phyloP scores from a whole-genome alignment of 1,140 invertebrate species.

The Akabosia matsudoensis region DNA sequence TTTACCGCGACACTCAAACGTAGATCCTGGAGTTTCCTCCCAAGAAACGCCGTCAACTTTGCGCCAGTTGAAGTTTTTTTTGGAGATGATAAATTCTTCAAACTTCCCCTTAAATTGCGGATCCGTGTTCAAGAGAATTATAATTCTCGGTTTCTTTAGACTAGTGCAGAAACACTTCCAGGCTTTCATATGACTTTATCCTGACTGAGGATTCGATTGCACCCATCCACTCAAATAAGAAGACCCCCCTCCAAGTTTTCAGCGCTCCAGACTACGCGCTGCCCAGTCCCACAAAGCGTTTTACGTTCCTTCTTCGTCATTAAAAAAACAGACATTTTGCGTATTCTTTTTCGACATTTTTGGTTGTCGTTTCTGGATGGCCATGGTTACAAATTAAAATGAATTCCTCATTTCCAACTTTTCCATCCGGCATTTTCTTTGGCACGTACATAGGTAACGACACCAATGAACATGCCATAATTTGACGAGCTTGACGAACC shows the following conservation, averaged over 20 bases:
- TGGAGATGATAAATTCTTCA: slow-evolving; percentile 62
- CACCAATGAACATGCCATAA: no score
- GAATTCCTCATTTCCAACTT: no score
- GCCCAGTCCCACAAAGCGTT: no score
- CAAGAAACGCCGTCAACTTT: slow-evolving; percentile 78
- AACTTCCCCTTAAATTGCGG: background rate
- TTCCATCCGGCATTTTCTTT: no score
- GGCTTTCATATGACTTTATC: slow-evolving; percentile 52
- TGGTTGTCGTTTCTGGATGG: no score
- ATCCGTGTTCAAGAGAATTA: background rate
- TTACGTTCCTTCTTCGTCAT: no score
- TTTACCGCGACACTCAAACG: slow-evolving; percentile 56
- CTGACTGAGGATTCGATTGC: slow-evolving; percentile 62
- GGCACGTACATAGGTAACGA: no score
- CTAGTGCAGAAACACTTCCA: background rate
- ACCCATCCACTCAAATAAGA: slow-evolving; percentile 78
- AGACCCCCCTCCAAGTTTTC: slow-evolving; percentile 80
- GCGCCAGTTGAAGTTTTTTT: slow-evolving; percentile 89
- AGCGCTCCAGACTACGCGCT: no score
- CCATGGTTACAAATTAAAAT: no score
- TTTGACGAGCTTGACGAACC: no score
- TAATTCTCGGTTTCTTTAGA: background rate
- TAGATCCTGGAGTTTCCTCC: slow-evolving; percentile 61
- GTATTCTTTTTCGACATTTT: no score
- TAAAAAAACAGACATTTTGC: no score